A percentile compares a stretch with the other conserved stretches of the same genome.
Evolutionary conservation across 1,140 invertebrate genomes (phyloP).

Genomic region (Halotydeus destructor): DNA sequence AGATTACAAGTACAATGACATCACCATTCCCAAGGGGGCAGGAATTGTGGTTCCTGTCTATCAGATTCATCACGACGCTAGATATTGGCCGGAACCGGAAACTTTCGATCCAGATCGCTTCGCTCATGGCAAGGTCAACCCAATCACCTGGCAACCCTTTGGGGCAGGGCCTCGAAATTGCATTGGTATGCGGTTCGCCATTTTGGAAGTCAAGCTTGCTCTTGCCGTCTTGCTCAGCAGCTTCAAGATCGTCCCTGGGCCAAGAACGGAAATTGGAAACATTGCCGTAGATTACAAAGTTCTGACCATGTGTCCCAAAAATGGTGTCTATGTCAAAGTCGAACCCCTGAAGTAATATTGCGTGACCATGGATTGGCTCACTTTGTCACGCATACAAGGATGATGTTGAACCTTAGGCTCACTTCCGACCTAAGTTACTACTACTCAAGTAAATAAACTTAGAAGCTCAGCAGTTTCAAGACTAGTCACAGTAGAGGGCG

Average conservation of each 20-base stretch:
- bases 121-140: slow-evolving; percentile 14
- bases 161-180: slow-evolving; percentile 28
- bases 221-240: slow-evolving; percentile 27
- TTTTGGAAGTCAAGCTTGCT: slow-evolving; percentile 33
- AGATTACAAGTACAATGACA: slow-evolving; percentile 15
- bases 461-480: too few relatives aligned
- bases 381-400: too few relatives aligned
- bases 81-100: slow-evolving; percentile 25
- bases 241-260: slow-evolving; percentile 18
- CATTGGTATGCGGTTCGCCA: slow-evolving; percentile 33
- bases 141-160: slow-evolving; percentile 27
- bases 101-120: slow-evolving; percentile 26
- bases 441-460: too few relatives aligned
- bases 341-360: neutral
- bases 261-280: slow-evolving; percentile 4
- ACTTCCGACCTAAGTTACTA: too few relatives aligned
- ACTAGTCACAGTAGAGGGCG: too few relatives aligned
- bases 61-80: slow-evolving; percentile 24
- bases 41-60: slow-evolving; percentile 21
- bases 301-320: slow-evolving; percentile 17
- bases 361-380: too few relatives aligned
- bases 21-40: slow-evolving; percentile 26
- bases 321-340: slow-evolving; percentile 18
- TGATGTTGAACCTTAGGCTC: too few relatives aligned
- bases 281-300: slow-evolving; percentile 11